phyloP scores from a whole-genome alignment of 2,888 invertebrate genomes.

The Caenorhabditis drosophilae region DNA sequence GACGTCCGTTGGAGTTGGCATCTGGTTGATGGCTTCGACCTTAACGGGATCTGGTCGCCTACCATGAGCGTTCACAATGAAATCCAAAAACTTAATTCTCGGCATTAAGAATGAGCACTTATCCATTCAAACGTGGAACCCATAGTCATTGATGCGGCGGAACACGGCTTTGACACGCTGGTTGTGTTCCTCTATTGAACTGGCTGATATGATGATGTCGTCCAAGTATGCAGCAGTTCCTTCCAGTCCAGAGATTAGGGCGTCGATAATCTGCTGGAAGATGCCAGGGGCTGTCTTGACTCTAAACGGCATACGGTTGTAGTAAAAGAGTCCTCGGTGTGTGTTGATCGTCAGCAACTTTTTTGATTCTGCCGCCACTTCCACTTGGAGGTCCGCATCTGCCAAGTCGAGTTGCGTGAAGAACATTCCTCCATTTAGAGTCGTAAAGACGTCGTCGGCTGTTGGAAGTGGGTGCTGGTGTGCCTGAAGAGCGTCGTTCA shows the following conservation, averaged over 20 bases:
- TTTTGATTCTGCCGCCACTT: conserved; percentile 33
- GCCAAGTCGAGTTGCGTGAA: conserved; percentile 50
- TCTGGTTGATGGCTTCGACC: conserved; percentile 20
- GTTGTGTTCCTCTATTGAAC: conserved; percentile 26
- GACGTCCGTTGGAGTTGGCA: conserved; percentile 25
- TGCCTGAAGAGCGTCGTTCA: conserved; percentile 41
- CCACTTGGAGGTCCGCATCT: conserved; percentile 53
- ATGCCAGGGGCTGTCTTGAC: conserved; percentile 47
- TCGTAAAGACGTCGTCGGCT: conserved; percentile 41
- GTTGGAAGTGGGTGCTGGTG: conserved; percentile 48
- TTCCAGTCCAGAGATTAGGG: conserved; percentile 31
- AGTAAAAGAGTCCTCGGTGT: conserved; percentile 47
- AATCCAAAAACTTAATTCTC: conserved; percentile 43
- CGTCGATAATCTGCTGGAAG: conserved; percentile 47
- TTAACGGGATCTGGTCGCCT: conserved; percentile 32
- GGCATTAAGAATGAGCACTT: conserved; percentile 44
- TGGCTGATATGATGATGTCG: conserved; percentile 40
- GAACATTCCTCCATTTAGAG: conserved; percentile 35
- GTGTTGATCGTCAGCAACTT: conserved; percentile 45
- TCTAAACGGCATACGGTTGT: conserved; percentile 52
- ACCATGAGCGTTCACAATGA: conserved; percentile 30
- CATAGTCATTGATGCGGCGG: conserved; percentile 28
- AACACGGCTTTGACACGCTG: conserved; percentile 22
- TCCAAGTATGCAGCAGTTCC: conserved; percentile 41
- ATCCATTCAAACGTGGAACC: conserved; percentile 35